These are phyloP conservation scores for Tipula vernalis DNA, from an alignment of 2,888 invertebrate species.

Conservation along the genomic window DNA sequence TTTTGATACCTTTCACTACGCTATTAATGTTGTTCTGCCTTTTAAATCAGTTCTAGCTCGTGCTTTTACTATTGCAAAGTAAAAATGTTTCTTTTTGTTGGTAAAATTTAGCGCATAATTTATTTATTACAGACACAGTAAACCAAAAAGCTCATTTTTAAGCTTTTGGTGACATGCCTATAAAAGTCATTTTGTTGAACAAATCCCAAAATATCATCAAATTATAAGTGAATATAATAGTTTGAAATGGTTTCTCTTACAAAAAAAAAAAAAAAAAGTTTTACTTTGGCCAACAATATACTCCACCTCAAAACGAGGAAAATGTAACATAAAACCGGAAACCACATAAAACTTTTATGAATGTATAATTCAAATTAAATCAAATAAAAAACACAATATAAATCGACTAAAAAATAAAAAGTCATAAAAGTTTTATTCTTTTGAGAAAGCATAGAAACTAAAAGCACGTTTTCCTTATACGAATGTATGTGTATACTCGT, in stretches of 20 bases:
- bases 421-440: neutral
- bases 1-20: no score
- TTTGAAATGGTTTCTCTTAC: neutral
- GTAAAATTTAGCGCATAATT: no score
- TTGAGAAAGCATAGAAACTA: neutral
- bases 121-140: no score
- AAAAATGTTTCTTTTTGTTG: no score
- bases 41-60: no score
- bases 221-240: no score
- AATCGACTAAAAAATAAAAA: neutral
- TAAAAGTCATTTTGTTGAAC: no score
- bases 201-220: no score
- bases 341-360: neutral
- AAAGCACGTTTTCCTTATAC: neutral
- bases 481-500: neutral
- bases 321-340: neutral
- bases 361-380: neutral
- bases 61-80: no score
- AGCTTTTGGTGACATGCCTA: no score
- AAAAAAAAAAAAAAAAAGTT: neutral
- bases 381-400: neutral
- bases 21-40: no score
- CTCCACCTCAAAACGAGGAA: neutral
- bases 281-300: neutral
- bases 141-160: no score